Percentiles rank a stretch among this genome's conserved stretches.
These are phyloP conservation scores for Crocuta crocuta DNA, from an alignment of 2,113 vertebrate species.

Conservation along the genomic window DNA sequence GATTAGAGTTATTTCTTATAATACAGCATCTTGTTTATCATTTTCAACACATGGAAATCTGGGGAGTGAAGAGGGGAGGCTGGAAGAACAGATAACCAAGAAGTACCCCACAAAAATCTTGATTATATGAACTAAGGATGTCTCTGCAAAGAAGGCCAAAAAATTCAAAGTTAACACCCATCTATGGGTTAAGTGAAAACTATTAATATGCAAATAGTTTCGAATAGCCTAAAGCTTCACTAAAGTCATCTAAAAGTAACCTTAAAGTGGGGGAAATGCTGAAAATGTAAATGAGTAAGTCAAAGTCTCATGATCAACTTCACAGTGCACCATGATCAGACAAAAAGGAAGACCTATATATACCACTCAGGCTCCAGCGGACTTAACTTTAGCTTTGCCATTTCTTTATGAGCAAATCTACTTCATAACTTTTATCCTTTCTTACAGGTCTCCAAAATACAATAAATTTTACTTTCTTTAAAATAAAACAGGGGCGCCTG, in stretches of 20 bases:
- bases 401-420: neutral
- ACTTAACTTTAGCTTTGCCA: neutral
- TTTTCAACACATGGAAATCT: neutral
- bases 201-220: neutral
- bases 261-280: neutral
- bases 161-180: neutral
- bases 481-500: neutral
- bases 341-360: neutral
- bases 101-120: neutral
- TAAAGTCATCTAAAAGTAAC: neutral
- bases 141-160: neutral
- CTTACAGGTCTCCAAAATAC: neutral
- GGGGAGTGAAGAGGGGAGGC: fast-evolving
- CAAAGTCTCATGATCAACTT: constrained; percentile 39
- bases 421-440: neutral
- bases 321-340: neutral
- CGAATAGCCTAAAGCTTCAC: neutral
- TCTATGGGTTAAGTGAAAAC: neutral
- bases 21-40: neutral
- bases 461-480: neutral
- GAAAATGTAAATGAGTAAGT: neutral
- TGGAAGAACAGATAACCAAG: neutral
- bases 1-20: neutral
- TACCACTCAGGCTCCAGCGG: neutral
- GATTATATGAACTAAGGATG: neutral